Base-by-base conservation (phyloP, 2,888 invertebrate species). In the Phyllotreta striolata region DNA sequence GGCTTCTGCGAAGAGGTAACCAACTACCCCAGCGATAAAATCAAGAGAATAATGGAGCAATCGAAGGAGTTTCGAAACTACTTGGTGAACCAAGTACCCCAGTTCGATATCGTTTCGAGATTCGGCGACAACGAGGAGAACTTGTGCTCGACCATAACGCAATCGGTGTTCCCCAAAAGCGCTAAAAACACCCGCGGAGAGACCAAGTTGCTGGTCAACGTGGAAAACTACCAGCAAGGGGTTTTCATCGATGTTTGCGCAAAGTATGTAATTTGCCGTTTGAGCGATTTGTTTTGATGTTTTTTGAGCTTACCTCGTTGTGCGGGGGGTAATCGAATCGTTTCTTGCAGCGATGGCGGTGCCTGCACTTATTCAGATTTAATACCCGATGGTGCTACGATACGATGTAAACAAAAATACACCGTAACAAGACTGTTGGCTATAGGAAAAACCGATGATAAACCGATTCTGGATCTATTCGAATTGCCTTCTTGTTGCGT, bases 181-280 rank as follows among this genome's bases (percentile, higher is more conserved):
- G 89, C 87, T 0, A 76, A 82, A 54, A 88, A 86, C 61, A 80
- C 82, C 57, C 80, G 86, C 6, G 85, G 85, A 4, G 82, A 86
- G 55, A 90, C 89, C 87, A 82, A 86, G 69, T 83, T 84, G 41
- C 85, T 93, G 9, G 82, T 91, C 1, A 91, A 93, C 76, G 84
- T 85, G 6, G 85, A 85, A 0, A 80, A 85, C 0, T 88, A 87
- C 62, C 82, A 86, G 35, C 93, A 93, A 79, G 89, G 88, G 35
- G 85, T 92, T 51, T 84, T 87, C 51, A 86, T 90, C 1, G 92
- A 93, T 78, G 85, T 86, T 67, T 93, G 93, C 84, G 70, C 80
- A 85, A 54, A 34, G 69, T 67, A 54, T 67, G 14, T 35, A 47
- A 62, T 6, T 44, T 44, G 2, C 1, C 34, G 10, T 37, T 43